phyloP scores from a whole-genome alignment of 2,113 vertebrate species.

The Chrysemys picta region DNA sequence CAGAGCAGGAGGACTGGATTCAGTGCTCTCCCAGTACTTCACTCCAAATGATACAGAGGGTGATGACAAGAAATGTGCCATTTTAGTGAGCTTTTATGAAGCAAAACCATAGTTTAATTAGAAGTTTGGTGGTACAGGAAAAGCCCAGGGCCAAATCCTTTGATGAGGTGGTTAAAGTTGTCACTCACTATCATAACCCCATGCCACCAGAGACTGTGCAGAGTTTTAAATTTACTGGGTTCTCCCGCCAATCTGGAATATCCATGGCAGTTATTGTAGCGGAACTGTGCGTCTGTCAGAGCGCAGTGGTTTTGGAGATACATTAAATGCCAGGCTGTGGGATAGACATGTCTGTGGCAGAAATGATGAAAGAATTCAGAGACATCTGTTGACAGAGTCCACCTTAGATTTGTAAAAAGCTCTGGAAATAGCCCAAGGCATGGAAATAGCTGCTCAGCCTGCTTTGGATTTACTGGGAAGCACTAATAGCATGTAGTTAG shows the following conservation, averaged over 20 bases:
- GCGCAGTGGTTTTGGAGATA: not conserved
- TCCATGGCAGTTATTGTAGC: not conserved
- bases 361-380: not conserved
- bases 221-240: not conserved
- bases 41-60: not conserved
- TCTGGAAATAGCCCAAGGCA: not conserved
- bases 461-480: not conserved
- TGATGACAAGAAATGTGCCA: not conserved
- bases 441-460: not conserved
- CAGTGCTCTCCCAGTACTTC: not conserved
- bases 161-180: not conserved
- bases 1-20: not conserved
- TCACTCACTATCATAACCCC: not conserved
- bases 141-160: not conserved
- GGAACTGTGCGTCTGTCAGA: not conserved
- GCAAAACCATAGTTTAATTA: not conserved
- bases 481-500: not conserved
- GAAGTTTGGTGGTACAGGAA: not conserved
- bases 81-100: not conserved
- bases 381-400: not conserved
- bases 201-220: not conserved
- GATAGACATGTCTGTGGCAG: not conserved
- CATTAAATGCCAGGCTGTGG: not conserved
- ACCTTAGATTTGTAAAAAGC: not conserved
- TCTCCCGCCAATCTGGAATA: not conserved